Conservation (phyloP, 2,113 vertebrate genomes). For the Gadus macrocephalus region DNA sequence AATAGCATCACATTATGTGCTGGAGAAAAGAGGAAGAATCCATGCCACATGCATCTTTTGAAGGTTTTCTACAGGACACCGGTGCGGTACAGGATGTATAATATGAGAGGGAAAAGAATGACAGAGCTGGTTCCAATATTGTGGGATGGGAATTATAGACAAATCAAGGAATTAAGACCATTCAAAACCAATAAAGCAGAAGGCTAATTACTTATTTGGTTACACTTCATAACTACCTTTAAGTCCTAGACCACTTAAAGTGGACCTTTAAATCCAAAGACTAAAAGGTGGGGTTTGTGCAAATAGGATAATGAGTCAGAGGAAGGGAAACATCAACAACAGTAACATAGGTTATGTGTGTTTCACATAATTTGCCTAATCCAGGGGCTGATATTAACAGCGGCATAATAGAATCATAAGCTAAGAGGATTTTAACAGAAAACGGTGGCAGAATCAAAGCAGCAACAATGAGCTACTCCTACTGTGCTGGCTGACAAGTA, state of each 20-base stretch:
- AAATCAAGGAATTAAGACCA: not conserved
- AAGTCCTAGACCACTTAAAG: too few relatives aligned
- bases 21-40: conserved; percentile 24
- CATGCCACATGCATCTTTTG: conserved; percentile 34
- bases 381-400: not conserved
- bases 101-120: too few relatives aligned
- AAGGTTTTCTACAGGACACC: conserved; percentile 22
- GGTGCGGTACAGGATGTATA: not conserved
- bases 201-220: too few relatives aligned
- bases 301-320: too few relatives aligned
- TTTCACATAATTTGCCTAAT: not conserved
- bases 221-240: too few relatives aligned
- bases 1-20: conserved; percentile 15
- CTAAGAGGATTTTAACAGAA: not conserved
- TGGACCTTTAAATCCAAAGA: too few relatives aligned
- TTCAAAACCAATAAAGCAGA: not conserved
- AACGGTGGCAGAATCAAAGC: not conserved
- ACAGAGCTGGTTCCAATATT: not conserved
- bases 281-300: too few relatives aligned
- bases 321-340: too few relatives aligned
- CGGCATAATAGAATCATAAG: not conserved
- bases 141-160: not conserved
- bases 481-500: not conserved
- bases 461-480: not conserved
- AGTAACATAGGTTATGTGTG: not conserved